Evolutionary conservation across 92 coral and sea anemone species (phyloP).

Genomic region (Micromussa lordhowensis): DNA sequence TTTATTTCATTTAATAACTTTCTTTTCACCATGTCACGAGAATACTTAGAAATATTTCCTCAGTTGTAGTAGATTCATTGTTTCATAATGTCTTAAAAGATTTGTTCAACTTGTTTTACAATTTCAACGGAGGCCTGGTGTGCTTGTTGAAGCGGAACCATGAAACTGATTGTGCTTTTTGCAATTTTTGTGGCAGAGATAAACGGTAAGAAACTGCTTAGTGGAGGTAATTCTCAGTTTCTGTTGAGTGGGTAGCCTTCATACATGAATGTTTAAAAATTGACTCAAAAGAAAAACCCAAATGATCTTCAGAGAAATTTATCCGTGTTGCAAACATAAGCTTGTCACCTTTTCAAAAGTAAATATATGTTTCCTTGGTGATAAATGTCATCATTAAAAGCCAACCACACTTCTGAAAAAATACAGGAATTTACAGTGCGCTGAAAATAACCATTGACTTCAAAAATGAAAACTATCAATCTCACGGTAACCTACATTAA

Average conservation of each 20-base stretch:
- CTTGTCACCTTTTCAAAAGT: too few species aligned
- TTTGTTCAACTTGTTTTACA: neutral
- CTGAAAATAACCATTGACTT: neutral
- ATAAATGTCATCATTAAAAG: too few species aligned
- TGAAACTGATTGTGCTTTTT: conserved; percentile 1
- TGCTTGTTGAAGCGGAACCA: neutral
- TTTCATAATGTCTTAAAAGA: neutral
- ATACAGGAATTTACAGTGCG: neutral
- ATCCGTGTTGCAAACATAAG: too few species aligned
- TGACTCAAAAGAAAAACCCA: neutral
- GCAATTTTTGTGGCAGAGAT: neutral
- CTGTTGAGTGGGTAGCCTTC: neutral
- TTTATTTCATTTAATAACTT: neutral
- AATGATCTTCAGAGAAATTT: too few species aligned
- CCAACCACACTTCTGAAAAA: too few species aligned
- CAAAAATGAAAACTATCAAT: too few species aligned
- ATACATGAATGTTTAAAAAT: neutral
- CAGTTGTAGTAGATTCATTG: neutral
- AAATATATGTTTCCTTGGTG: too few species aligned
- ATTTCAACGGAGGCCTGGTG: neutral
- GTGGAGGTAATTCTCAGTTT: neutral
- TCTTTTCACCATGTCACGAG: neutral
- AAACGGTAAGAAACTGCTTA: conserved; percentile 12
- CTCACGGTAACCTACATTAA: too few species aligned
- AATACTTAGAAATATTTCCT: neutral